Conservation (phyloP, 1,140 invertebrate species). For the Centruroides sculpturatus region DNA sequence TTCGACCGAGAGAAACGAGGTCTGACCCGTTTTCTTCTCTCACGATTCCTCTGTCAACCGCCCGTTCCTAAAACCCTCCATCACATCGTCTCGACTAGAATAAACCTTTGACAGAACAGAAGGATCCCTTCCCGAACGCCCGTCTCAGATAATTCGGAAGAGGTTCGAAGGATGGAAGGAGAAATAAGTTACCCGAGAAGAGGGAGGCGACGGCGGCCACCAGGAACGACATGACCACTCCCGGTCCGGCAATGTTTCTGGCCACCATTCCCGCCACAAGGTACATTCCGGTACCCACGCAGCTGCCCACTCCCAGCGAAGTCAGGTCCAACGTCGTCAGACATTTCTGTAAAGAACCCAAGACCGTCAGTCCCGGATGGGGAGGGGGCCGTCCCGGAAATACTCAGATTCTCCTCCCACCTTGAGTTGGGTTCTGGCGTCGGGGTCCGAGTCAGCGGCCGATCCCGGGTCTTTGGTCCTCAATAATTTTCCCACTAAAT, state of each 20-base stretch:
- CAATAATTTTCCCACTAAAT: conserved; percentile 57
- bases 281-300: conserved; percentile 87
- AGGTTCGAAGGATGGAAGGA: not conserved
- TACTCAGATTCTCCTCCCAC: conserved; percentile 2
- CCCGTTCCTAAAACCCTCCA: too few species aligned
- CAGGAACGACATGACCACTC: conserved; percentile 71
- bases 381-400: not conserved
- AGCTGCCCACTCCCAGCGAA: conserved; percentile 76
- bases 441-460: conserved; percentile 39
- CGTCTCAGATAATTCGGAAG: not conserved
- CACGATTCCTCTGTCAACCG: too few species aligned
- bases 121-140: too few species aligned
- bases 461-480: conserved; percentile 57
- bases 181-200: conserved; percentile 55
- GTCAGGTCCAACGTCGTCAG: conserved; percentile 75
- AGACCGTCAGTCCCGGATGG: conserved; percentile 27
- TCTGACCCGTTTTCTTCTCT: too few species aligned
- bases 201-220: conserved; percentile 80
- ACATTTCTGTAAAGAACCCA: conserved; percentile 52
- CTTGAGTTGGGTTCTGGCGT: conserved; percentile 22
- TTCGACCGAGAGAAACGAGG: too few species aligned
- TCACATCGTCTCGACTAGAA: too few species aligned
- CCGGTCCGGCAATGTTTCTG: conserved; percentile 68
- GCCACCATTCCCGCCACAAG: conserved; percentile 81
- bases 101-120: too few species aligned